Percentiles rank a stretch among this genome's conserved stretches.
phyloP scores from a whole-genome alignment of 2,888 invertebrate genomes.

The Drosophila heteroneura region DNA sequence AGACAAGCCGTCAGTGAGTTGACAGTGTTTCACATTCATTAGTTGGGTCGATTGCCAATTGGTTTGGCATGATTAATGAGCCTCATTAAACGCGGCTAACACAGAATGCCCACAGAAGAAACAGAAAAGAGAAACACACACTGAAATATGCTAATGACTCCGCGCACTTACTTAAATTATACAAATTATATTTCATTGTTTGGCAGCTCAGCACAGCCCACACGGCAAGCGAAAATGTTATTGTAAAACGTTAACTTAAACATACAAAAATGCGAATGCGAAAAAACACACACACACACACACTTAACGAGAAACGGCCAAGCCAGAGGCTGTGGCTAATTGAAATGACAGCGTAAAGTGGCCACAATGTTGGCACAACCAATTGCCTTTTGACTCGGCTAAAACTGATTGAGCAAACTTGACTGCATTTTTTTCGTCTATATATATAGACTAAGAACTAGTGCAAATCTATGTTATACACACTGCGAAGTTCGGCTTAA shows the following conservation, averaged over 20 bases:
- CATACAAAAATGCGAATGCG: slow-evolving; percentile 3
- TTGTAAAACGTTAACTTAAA: slow-evolving; percentile 8
- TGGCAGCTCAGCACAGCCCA: slow-evolving; percentile 40
- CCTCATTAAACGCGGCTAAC: slow-evolving; percentile 55
- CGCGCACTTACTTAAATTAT: slow-evolving; percentile 53
- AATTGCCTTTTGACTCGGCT: slow-evolving; percentile 20
- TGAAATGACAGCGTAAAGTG: slow-evolving; percentile 45
- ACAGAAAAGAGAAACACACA: slow-evolving; percentile 8
- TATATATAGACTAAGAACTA: not conserved
- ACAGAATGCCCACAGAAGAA: slow-evolving; percentile 25
- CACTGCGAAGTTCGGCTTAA: not conserved
- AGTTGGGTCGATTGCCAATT: slow-evolving; percentile 49
- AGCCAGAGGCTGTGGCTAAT: slow-evolving; percentile 41
- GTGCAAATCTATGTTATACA: not conserved
- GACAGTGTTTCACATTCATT: slow-evolving; percentile 41
- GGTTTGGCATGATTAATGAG: slow-evolving; percentile 67
- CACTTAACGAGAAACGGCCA: slow-evolving; percentile 1
- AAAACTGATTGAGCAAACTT: slow-evolving; percentile 11
- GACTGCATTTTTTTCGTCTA: not conserved
- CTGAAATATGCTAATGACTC: slow-evolving; percentile 38
- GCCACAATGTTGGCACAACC: slow-evolving; percentile 19
- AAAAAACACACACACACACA: not conserved
- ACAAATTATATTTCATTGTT: slow-evolving; percentile 62
- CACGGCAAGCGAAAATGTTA: slow-evolving; percentile 8
- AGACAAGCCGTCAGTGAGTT: slow-evolving; percentile 26